These are phyloP conservation scores for Acanthornis magna DNA, from an alignment of 2,797 vertebrate genomes.

Conservation along the genomic window DNA sequence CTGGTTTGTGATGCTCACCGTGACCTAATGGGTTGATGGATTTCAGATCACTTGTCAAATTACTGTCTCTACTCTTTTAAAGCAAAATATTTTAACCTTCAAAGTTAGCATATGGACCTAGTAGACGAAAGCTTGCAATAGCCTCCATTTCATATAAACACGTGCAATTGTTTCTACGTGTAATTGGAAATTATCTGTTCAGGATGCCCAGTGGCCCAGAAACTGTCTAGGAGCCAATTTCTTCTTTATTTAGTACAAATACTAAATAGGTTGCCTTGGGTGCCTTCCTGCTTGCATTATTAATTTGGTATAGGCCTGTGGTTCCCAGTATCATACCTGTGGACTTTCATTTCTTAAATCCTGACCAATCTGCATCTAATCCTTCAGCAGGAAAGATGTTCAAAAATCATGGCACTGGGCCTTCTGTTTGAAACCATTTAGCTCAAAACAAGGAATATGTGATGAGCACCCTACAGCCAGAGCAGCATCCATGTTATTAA, in stretches of 20 bases:
- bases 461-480: neutral
- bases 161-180: constrained; percentile 57
- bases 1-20: neutral
- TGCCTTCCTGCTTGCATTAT: constrained; percentile 67
- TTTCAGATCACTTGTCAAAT: neutral
- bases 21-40: neutral
- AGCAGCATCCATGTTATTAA: neutral
- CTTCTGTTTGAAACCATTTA: constrained; percentile 33
- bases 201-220: neutral
- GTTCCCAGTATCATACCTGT: constrained; percentile 56
- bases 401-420: neutral
- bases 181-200: constrained; percentile 57
- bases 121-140: constrained; percentile 38
- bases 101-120: constrained; percentile 42
- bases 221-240: constrained; percentile 6
- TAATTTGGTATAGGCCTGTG: constrained; percentile 50
- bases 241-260: constrained; percentile 45
- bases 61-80: neutral
- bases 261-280: neutral
- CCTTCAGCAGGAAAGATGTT: constrained; percentile 49
- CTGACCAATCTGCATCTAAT: constrained; percentile 60
- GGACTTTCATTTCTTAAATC: constrained; percentile 65
- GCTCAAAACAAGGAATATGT: constrained; percentile 27
- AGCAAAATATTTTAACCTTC: constrained; percentile 24
- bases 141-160: constrained; percentile 49